Evolutionary conservation across 2,888 invertebrate genomes (phyloP).

Genomic region (Hymenopus coronatus): DNA sequence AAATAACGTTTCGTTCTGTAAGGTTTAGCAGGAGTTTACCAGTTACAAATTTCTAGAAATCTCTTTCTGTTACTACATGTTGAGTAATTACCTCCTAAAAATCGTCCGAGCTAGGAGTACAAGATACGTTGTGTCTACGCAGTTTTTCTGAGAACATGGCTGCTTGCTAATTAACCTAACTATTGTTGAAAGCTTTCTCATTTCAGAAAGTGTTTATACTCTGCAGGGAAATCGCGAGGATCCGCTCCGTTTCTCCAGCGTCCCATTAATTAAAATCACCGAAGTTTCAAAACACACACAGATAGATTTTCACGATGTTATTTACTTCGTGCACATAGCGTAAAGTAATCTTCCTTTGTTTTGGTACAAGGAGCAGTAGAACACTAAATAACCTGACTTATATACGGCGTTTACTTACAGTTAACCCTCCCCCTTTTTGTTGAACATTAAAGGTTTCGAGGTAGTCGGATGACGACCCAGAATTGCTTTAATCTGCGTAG

Average conservation of each 20-base stretch:
- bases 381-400: background rate
- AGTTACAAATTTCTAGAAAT: no score
- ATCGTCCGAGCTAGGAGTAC: background rate
- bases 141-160: background rate
- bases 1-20: no score
- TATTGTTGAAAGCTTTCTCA: background rate
- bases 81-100: background rate
- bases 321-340: background rate
- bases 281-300: background rate
- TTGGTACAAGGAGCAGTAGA: background rate
- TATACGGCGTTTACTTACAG: background rate
- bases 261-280: background rate
- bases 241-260: background rate
- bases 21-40: no score
- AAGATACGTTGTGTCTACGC: background rate
- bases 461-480: background rate
- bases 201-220: background rate
- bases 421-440: background rate
- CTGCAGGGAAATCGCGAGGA: background rate
- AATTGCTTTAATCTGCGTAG: no score
- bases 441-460: background rate
- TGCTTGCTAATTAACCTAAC: background rate
- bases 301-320: background rate
- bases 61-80: background rate
- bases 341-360: background rate